A percentile compares a stretch with the other conserved stretches of the same genome.
Evolutionary conservation across 2,113 vertebrate species (phyloP).

Genomic region (Cettia cetti): DNA sequence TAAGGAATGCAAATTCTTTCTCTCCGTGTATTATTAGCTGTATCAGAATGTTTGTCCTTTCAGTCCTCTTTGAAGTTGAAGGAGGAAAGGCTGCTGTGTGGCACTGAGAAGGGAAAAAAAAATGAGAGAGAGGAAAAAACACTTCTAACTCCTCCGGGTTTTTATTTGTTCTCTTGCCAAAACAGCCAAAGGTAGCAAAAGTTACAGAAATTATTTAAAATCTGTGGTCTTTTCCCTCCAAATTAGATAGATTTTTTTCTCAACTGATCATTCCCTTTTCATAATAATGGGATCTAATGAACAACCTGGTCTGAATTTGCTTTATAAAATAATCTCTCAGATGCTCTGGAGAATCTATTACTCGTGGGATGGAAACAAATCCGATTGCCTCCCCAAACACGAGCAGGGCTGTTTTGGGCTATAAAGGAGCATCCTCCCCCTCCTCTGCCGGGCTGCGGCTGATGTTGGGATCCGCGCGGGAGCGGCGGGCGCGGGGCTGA

Average conservation of each 20-base stretch:
- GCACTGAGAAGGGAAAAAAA: slow-evolving; percentile 1
- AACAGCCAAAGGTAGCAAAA: slow-evolving; percentile 4
- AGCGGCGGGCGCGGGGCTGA: neutral
- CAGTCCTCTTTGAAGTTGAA: slow-evolving; percentile 40
- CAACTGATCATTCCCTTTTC: slow-evolving; percentile 32
- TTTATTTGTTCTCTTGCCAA: slow-evolving; percentile 21
- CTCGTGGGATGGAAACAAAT: slow-evolving; percentile 5
- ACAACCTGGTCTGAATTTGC: slow-evolving; percentile 40
- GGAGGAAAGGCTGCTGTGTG: slow-evolving; percentile 8
- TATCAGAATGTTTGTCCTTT: slow-evolving; percentile 56
- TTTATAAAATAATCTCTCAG: slow-evolving; percentile 45
- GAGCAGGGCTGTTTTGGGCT: neutral
- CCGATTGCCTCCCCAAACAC: neutral
- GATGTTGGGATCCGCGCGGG: neutral
- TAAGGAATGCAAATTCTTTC: slow-evolving; percentile 34
- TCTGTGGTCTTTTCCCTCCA: neutral
- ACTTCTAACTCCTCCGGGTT: neutral
- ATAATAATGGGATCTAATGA: slow-evolving; percentile 49
- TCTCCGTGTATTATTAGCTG: slow-evolving; percentile 34
- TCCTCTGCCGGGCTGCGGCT: accelerated
- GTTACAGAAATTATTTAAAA: slow-evolving; percentile 51
- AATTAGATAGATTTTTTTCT: slow-evolving; percentile 30
- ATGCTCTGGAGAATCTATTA: slow-evolving; percentile 44
- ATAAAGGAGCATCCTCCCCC: accelerated
- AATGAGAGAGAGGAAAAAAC: neutral